These are phyloP conservation scores for Pomatostomus ruficeps DNA, from an alignment of 2,113 vertebrate genomes.

Conservation along the genomic window DNA sequence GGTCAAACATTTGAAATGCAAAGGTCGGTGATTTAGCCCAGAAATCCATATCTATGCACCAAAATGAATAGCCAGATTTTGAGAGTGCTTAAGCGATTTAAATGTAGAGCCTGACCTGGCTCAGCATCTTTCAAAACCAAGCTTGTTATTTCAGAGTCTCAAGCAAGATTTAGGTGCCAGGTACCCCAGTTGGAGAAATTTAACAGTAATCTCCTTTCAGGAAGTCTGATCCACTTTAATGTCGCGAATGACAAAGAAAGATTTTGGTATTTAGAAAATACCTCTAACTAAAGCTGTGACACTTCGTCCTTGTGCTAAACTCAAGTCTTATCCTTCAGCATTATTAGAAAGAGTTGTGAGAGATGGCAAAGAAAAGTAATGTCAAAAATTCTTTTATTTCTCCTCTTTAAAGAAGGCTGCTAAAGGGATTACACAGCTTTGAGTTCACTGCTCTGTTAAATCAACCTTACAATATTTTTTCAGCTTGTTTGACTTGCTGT, in stretches of 20 bases:
- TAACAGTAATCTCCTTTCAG: slow-evolving; percentile 27
- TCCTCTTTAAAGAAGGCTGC: not conserved
- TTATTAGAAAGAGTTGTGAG: not conserved
- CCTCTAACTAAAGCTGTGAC: not conserved
- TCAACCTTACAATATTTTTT: slow-evolving; percentile 55
- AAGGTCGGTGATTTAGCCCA: slow-evolving; percentile 7
- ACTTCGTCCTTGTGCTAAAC: not conserved
- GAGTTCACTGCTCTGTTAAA: slow-evolving; percentile 57
- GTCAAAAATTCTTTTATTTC: slow-evolving; percentile 18
- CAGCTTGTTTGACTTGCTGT: slow-evolving; percentile 58
- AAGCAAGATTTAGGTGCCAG: slow-evolving; percentile 41
- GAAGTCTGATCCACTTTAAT: slow-evolving; percentile 10
- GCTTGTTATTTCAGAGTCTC: slow-evolving; percentile 40
- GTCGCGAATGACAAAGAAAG: fast-evolving
- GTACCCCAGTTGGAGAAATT: slow-evolving; percentile 15
- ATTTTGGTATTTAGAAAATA: not conserved
- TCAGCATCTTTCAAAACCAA: slow-evolving; percentile 45
- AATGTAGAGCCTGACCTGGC: slow-evolving; percentile 27
- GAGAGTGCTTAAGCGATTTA: slow-evolving; percentile 28
- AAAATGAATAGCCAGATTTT: slow-evolving; percentile 30
- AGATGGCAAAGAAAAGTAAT: not conserved
- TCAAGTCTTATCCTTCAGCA: not conserved
- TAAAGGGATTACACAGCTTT: slow-evolving; percentile 35
- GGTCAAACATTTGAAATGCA: slow-evolving; percentile 35
- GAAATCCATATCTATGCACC: slow-evolving; percentile 52